Evolutionary conservation across 2,113 vertebrate species (phyloP).

Genomic region (Archocentrus centrarchus): DNA sequence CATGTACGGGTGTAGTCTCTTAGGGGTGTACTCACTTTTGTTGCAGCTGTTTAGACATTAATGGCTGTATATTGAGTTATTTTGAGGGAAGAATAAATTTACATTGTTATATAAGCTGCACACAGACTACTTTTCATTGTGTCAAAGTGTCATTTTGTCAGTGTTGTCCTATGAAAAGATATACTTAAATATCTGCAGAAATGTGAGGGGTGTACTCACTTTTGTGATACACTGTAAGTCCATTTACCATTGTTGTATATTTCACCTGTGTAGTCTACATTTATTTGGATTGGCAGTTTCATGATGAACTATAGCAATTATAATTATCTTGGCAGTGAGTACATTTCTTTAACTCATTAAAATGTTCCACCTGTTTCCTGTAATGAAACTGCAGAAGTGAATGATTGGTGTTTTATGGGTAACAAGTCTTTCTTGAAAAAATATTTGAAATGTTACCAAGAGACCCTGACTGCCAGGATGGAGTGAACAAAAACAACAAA

Average conservation of each 20-base stretch:
- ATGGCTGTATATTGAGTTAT: too few species aligned
- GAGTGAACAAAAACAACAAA: neutral
- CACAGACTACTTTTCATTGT: too few species aligned
- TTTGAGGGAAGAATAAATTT: too few species aligned
- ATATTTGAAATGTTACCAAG: neutral
- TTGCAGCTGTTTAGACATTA: too few species aligned
- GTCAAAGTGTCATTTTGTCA: too few species aligned
- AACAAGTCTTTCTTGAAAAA: neutral
- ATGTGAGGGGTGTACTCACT: too few species aligned
- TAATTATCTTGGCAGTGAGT: neutral
- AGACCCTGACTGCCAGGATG: neutral
- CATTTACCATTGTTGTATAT: neutral
- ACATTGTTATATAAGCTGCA: too few species aligned
- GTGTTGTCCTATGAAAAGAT: too few species aligned
- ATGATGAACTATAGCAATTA: neutral
- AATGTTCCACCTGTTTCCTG: neutral
- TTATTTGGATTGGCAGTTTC: neutral
- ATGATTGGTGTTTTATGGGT: neutral
- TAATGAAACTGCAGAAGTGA: neutral
- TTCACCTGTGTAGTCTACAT: neutral
- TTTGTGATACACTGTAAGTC: too few species aligned
- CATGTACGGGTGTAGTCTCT: too few species aligned
- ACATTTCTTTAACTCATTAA: conserved; percentile 14
- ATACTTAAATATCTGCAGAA: too few species aligned
- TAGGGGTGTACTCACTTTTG: too few species aligned